A percentile compares a stretch with the other conserved stretches of the same genome.
phyloP scores from a whole-genome alignment of 1,140 invertebrate species.

The Diorhabda sublineata region DNA sequence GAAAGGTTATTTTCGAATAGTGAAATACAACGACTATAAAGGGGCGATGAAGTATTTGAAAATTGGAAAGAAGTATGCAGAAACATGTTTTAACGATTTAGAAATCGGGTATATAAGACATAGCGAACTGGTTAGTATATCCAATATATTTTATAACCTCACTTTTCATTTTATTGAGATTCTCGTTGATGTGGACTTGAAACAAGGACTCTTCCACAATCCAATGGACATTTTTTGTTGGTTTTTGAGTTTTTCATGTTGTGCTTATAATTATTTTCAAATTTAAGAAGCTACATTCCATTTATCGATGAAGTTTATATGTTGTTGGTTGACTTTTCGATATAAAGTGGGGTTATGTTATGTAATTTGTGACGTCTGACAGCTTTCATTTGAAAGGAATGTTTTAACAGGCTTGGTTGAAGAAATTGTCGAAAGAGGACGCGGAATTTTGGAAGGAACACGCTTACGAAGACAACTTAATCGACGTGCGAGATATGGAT shows the following conservation, averaged over 20 bases:
- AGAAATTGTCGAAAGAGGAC: slow-evolving; percentile 29
- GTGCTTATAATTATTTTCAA: no score
- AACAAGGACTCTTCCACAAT: no score
- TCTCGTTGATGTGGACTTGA: no score
- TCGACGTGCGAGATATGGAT: slow-evolving; percentile 28
- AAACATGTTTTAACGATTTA: slow-evolving; percentile 30
- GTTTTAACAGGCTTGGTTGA: slow-evolving; percentile 37
- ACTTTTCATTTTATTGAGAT: no score
- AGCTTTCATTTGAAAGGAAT: neutral
- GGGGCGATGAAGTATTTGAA: slow-evolving; percentile 33
- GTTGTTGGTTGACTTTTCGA: no score
- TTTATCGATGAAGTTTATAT: no score
- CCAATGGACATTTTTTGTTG: no score
- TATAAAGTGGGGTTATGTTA: no score
- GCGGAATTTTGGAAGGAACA: slow-evolving; percentile 37
- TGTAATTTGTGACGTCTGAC: no score
- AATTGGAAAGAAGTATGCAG: slow-evolving; percentile 26
- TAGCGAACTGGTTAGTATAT: slow-evolving; percentile 28
- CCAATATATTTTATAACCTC: no score
- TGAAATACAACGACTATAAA: slow-evolving; percentile 39
- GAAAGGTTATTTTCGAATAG: slow-evolving; percentile 44
- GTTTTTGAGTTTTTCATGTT: no score
- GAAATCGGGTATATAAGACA: slow-evolving; percentile 34
- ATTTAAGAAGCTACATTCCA: no score
- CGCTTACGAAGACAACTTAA: slow-evolving; percentile 29